Conservation (phyloP, 2,113 vertebrate genomes). For the Australoheros scitulus region DNA sequence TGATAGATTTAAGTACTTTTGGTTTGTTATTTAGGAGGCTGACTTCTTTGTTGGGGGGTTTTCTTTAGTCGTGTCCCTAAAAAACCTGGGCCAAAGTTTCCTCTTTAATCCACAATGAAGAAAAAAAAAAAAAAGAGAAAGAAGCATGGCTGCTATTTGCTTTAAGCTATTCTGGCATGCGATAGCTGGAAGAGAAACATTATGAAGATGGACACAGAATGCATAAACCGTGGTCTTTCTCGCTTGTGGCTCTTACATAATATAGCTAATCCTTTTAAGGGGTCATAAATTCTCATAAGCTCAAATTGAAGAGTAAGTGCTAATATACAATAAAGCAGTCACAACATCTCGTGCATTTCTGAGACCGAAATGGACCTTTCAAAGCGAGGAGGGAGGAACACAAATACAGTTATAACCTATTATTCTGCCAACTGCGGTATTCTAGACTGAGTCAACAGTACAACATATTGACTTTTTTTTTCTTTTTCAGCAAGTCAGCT, state of each 20-base stretch:
- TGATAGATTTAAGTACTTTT: slow-evolving; percentile 35
- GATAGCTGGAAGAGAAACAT: slow-evolving; percentile 18
- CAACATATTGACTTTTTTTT: slow-evolving; percentile 3
- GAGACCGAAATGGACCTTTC: slow-evolving; percentile 15
- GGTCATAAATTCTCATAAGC: slow-evolving; percentile 51
- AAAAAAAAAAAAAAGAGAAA: no score
- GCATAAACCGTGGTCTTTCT: slow-evolving; percentile 29
- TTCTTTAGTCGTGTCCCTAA: slow-evolving; percentile 45
- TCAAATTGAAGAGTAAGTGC: slow-evolving; percentile 40
- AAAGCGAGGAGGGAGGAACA: background rate
- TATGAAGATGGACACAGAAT: slow-evolving; percentile 14
- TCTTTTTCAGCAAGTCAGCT: background rate
- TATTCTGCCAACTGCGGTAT: slow-evolving; percentile 11
- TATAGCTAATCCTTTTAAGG: slow-evolving; percentile 64
- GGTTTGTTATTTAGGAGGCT: slow-evolving; percentile 37
- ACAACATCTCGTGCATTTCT: slow-evolving; percentile 17
- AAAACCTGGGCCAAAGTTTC: slow-evolving; percentile 38
- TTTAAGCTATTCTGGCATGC: slow-evolving; percentile 19
- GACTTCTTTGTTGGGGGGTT: slow-evolving; percentile 15
- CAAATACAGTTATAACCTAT: background rate
- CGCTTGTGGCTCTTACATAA: slow-evolving; percentile 46
- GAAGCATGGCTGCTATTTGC: background rate
- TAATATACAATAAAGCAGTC: slow-evolving; percentile 31
- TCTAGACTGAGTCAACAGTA: slow-evolving; percentile 36
- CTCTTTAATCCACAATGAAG: slow-evolving; percentile 20